A percentile compares a stretch with the other conserved stretches of the same genome.
These are phyloP conservation scores for Alethe castanea DNA, from an alignment of 2,113 vertebrate species.

Conservation along the genomic window DNA sequence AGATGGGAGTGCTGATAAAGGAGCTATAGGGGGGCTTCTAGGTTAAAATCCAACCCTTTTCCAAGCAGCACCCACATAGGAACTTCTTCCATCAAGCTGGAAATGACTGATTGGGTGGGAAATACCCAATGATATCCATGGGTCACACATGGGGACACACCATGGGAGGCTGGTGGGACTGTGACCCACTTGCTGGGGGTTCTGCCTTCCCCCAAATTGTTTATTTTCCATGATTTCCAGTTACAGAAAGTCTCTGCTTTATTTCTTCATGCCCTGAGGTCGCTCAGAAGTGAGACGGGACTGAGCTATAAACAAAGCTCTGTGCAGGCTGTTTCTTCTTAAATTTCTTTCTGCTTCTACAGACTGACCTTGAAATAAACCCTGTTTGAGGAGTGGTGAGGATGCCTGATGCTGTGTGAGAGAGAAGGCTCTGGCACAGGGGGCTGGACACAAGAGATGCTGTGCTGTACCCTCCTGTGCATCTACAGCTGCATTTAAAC, in stretches of 20 bases:
- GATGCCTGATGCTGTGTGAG: background rate
- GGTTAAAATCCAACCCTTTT: background rate
- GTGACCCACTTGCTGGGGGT: fast-evolving
- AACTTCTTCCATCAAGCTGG: background rate
- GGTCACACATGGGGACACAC: background rate
- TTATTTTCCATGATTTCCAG: background rate
- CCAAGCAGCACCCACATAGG: background rate
- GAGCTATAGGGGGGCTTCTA: background rate
- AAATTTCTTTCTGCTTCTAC: background rate
- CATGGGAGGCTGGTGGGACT: background rate
- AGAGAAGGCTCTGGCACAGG: background rate
- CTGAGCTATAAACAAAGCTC: constrained; percentile 45
- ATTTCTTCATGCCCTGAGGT: constrained; percentile 1
- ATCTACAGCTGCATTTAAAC: background rate
- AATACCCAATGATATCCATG: background rate
- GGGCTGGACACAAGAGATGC: background rate
- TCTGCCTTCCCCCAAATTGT: background rate
- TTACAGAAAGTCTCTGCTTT: constrained; percentile 1
- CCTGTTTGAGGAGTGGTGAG: background rate
- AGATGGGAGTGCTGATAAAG: background rate
- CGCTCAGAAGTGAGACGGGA: background rate
- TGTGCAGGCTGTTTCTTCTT: background rate
- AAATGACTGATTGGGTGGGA: background rate
- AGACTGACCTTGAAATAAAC: constrained; percentile 19
- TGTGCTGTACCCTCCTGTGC: background rate